Conservation (phyloP, 1,140 invertebrate genomes). For the Stegodyphus mimosarum region DNA sequence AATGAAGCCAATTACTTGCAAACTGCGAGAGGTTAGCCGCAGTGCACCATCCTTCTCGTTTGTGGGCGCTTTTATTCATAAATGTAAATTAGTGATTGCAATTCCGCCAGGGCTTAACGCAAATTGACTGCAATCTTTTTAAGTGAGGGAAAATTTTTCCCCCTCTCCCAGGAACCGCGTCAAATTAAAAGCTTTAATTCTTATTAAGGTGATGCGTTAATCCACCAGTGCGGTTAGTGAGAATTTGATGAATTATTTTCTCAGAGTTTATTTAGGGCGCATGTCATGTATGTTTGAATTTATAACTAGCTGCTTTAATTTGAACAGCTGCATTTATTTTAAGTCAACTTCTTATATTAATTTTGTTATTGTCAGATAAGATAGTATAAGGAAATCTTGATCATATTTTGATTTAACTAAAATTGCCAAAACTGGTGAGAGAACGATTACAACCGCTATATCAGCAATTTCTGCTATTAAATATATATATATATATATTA, state of each 20-base stretch:
- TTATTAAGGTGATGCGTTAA: conserved; percentile 54
- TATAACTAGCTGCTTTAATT: too few species aligned
- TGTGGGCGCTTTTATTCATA: conserved; percentile 42
- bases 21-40: conserved; percentile 48
- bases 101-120: conserved; percentile 35
- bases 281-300: too few species aligned
- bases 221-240: conserved; percentile 28
- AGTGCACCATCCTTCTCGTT: conserved; percentile 25
- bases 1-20: conserved; percentile 48
- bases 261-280: too few species aligned
- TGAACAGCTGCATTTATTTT: too few species aligned
- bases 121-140: conserved; percentile 43
- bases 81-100: conserved; percentile 39
- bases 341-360: too few species aligned
- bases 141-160: conserved; percentile 10
- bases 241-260: conserved; percentile 54
- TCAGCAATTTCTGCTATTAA: too few species aligned
- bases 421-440: too few species aligned
- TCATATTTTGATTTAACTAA: too few species aligned
- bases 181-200: conserved; percentile 54
- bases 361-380: too few species aligned
- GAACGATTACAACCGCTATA: too few species aligned
- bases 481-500: too few species aligned
- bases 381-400: too few species aligned
- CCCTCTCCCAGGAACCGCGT: conserved; percentile 1